A percentile compares a stretch with the other conserved stretches of the same genome.
Conservation (phyloP, 37 sponge, comb jelly and placozoan genomes). For the Geodia barretti region DNA sequence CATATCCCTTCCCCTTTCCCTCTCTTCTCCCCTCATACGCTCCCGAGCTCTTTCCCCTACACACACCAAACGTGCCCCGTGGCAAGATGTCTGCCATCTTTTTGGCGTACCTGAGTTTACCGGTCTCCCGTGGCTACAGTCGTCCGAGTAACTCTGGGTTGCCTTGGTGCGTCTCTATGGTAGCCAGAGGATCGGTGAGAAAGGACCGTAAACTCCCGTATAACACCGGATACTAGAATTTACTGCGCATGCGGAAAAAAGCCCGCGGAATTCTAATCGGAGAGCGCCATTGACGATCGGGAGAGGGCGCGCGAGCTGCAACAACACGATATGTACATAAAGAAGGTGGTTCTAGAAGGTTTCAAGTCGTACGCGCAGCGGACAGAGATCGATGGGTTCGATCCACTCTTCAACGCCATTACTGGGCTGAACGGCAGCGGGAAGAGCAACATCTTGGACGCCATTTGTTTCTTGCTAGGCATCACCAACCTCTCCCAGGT, state of each 20-base stretch:
- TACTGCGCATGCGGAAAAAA: slow-evolving; percentile 73
- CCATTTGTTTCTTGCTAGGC: slow-evolving; percentile 96
- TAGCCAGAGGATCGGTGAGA: slow-evolving; percentile 25
- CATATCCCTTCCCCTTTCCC: not conserved
- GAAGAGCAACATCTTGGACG: slow-evolving; percentile 97
- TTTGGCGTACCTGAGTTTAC: slow-evolving; percentile 59
- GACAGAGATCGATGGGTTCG: slow-evolving; percentile 91
- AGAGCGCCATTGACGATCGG: not conserved
- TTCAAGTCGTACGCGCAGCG: slow-evolving; percentile 99
- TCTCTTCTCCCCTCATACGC: not conserved
- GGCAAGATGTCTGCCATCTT: slow-evolving; percentile 26
- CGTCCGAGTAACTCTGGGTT: slow-evolving; percentile 66
- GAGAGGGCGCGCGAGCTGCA: not conserved
- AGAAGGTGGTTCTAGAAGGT: slow-evolving; percentile 93
- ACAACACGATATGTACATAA: slow-evolving; percentile 81
- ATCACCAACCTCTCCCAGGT: slow-evolving; percentile 97
- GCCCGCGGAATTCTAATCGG: slow-evolving; percentile 25
- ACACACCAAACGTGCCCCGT: not conserved
- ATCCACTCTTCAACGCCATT: slow-evolving; percentile 96
- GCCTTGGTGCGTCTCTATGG: slow-evolving; percentile 70
- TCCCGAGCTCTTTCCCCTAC: not conserved
- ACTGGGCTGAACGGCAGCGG: slow-evolving; percentile 99
- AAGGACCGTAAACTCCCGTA: slow-evolving; percentile 9
- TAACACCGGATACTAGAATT: slow-evolving; percentile 24
- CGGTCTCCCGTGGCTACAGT: slow-evolving; percentile 87